Evolutionary conservation across 2,113 vertebrate species (phyloP), one percentile per base, ranked within the genome.

Genomic region (Percopsis transmontana): DNA sequence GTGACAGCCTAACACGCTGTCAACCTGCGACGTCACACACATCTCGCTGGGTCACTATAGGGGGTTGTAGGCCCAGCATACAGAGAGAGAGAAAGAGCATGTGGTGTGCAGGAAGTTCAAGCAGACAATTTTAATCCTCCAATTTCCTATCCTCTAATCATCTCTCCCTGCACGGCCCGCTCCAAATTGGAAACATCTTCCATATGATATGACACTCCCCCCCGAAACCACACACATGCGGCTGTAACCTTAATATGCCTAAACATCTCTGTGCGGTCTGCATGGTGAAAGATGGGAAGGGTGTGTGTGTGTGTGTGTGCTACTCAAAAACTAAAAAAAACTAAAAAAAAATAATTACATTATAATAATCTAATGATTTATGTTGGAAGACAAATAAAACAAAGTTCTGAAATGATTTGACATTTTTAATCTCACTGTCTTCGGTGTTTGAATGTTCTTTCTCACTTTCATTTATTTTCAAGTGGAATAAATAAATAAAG

Each of bases 71-170:
- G n/a, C n/a, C n/a, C n/a, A n/a, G n/a, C 91, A 90, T 65, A 71
- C 84, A 47, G 52, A 44, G 5, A 60, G 48, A 18, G 58, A 2
- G n/a, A 53, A 72, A 11, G 63, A 76, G 65, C 78, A 80, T 66
- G 62, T 59, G 8, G 58, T 48, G 81, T 89, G 92, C 92, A 96
- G 96, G 97, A 97, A 97, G 95, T 96, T 95, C 93, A 94, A 95
- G 94, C 94, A 98, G 97, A 98, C 96, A 94, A 92, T 93, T 87
- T 95, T 97, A 98, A 98, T 97, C 96, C 94, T 91, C 93, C 93
- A 96, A 98, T 98, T 98, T 98, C 97, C 97, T 97, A 94, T 91
- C 91, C 93, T 96, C 94, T 97, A 97, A 98, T 98, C 97, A 98
- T 93, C 92, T 94, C 94, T 93, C 86, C 91, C 90, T 89, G 93